A percentile compares a stretch with the other conserved stretches of the same genome.
Evolutionary conservation across 2,888 invertebrate genomes (phyloP).

Genomic region (Drosophila tanythrix): DNA sequence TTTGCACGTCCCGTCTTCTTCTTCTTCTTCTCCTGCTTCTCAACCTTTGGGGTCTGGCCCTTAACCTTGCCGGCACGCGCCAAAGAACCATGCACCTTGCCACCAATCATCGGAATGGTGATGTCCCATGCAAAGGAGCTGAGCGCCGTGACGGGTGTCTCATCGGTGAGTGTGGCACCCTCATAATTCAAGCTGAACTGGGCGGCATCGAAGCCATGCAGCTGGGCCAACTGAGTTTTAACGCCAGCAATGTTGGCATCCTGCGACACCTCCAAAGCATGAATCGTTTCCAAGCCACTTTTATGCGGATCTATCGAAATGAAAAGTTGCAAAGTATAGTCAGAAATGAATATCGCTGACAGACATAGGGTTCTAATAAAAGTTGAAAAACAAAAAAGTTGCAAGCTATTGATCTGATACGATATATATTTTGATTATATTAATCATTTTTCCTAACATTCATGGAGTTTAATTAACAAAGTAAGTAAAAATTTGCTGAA

Average conservation of each 20-base stretch:
- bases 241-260: constrained; percentile 83
- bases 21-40: constrained; percentile 99
- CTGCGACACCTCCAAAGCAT: constrained; percentile 83
- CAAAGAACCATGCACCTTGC: constrained; percentile 99
- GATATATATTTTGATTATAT: no score
- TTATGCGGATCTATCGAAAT: no score
- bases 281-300: constrained; percentile 83
- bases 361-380: neutral
- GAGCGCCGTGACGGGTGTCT: constrained; percentile 88
- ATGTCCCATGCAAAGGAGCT: constrained; percentile 90
- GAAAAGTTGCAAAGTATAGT: no score
- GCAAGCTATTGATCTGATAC: neutral
- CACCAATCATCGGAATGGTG: constrained; percentile 94
- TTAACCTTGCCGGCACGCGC: constrained; percentile 99
- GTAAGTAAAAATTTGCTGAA: neutral
- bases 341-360: no score
- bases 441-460: neutral
- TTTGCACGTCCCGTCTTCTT: constrained; percentile 99
- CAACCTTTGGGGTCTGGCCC: constrained; percentile 99
- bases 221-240: constrained; percentile 83
- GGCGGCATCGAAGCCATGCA: constrained; percentile 82
- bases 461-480: neutral
- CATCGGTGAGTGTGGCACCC: constrained; percentile 89
- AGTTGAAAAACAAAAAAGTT: neutral
- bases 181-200: constrained; percentile 90